Conservation (phyloP, 2,888 invertebrate species). For the Drosophila monieri region DNA sequence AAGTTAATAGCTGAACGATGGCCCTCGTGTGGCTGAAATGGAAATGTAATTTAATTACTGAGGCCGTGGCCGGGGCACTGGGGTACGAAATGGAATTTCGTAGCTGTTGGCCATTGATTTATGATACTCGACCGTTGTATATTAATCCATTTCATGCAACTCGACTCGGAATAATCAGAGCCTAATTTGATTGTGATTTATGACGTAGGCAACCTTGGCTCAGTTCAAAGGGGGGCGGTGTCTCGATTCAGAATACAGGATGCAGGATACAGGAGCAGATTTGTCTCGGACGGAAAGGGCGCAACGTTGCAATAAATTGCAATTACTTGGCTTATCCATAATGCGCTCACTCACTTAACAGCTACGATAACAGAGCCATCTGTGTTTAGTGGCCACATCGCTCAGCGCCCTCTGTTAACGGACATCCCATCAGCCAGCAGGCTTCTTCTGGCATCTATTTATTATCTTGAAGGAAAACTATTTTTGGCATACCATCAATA, state of each 20-base stretch:
- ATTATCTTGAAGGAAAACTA: conserved; percentile 23
- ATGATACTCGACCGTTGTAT: conserved; percentile 44
- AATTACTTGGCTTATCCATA: conserved; percentile 45
- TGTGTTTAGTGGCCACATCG: conserved; percentile 43
- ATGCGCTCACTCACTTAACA: conserved; percentile 17
- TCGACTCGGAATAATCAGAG: conserved; percentile 60
- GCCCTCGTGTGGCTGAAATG: conserved; percentile 9
- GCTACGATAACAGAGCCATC: conserved; percentile 19
- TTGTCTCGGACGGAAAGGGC: conserved; percentile 3
- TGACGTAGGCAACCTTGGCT: conserved; percentile 31
- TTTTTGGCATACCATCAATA: conserved; percentile 47
- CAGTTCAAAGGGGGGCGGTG: not conserved
- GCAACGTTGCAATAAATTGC: conserved; percentile 34
- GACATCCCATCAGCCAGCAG: not conserved
- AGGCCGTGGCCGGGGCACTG: not conserved
- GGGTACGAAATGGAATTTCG: conserved; percentile 7
- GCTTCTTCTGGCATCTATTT: conserved; percentile 13
- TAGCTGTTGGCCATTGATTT: conserved; percentile 47
- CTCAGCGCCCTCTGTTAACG: conserved; percentile 18
- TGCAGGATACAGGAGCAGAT: not conserved
- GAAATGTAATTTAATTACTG: conserved; percentile 34
- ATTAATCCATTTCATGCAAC: conserved; percentile 75
- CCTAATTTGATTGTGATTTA: conserved; percentile 77
- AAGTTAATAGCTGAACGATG: conserved; percentile 42
- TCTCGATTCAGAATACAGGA: not conserved